These are phyloP conservation scores for Omphaloscelis lunosa DNA, from an alignment of 2,888 invertebrate genomes.

Conservation along the genomic window DNA sequence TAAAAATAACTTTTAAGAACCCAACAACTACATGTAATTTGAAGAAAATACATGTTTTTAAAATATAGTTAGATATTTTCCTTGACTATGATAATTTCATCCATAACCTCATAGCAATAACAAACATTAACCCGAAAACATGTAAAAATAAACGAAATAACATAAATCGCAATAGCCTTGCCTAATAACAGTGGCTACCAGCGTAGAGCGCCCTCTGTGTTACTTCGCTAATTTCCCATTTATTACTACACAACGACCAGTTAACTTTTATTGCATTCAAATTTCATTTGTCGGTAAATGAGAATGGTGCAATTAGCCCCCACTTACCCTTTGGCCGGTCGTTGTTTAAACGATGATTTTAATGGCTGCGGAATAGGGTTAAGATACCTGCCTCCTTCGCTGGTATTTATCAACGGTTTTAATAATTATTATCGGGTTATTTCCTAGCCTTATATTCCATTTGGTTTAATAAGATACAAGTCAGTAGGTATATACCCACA, in stretches of 20 bases:
- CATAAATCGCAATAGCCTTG: constrained; percentile 43
- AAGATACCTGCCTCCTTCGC: constrained; percentile 37
- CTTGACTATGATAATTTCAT: not conserved
- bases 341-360: constrained; percentile 60
- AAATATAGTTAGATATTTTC: not conserved
- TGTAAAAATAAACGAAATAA: constrained; percentile 31
- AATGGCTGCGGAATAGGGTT: constrained; percentile 40
- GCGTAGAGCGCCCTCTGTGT: constrained; percentile 30
- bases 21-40: not conserved
- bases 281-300: constrained; percentile 67
- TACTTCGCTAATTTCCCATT: constrained; percentile 44
- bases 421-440: constrained; percentile 3
- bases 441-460: not conserved
- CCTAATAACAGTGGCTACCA: constrained; percentile 33
- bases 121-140: constrained; percentile 11
- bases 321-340: constrained; percentile 65
- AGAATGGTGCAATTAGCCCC: constrained; percentile 71
- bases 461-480: not conserved
- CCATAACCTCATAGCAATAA: not conserved
- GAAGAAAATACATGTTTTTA: not conserved
- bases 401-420: constrained; percentile 18
- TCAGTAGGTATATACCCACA: not conserved
- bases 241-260: constrained; percentile 56
- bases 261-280: constrained; percentile 69
- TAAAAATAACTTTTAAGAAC: not conserved